Conservation (phyloP, 1,140 invertebrate genomes). For the Camponotus pennsylvanicus region DNA sequence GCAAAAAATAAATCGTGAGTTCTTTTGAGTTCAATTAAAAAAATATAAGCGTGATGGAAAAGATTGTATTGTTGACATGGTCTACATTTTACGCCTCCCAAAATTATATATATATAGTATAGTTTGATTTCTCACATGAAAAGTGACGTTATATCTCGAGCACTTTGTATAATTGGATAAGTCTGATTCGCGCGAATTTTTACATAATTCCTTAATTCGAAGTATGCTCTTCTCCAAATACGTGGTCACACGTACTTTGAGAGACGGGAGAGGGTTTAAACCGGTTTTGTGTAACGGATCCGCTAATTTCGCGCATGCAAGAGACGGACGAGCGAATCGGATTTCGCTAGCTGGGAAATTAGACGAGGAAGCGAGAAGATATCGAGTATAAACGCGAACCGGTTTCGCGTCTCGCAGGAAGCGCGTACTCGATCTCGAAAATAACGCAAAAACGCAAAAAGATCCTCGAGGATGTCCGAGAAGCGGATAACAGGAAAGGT, state of each 20-base stretch:
- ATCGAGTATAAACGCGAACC: slow-evolving; percentile 31
- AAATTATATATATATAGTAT: not conserved
- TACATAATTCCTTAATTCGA: slow-evolving; percentile 40
- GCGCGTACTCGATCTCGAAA: slow-evolving; percentile 10
- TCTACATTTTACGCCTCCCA: too few relatives aligned
- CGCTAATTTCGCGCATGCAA: slow-evolving; percentile 53
- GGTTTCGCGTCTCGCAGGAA: slow-evolving; percentile 48
- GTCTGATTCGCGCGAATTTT: slow-evolving; percentile 10
- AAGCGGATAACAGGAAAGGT: not conserved
- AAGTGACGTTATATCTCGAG: not conserved
- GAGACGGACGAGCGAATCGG: slow-evolving; percentile 30
- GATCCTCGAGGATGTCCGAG: not conserved
- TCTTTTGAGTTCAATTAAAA: not conserved
- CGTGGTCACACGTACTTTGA: not conserved
- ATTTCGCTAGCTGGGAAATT: slow-evolving; percentile 57
- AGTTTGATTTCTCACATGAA: not conserved
- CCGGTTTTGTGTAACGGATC: slow-evolving; percentile 56
- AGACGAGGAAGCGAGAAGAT: slow-evolving; percentile 39
- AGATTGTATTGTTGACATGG: too few relatives aligned
- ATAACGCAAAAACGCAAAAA: slow-evolving; percentile 30
- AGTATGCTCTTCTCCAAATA: not conserved
- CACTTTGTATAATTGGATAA: not conserved
- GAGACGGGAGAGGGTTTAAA: slow-evolving; percentile 30
- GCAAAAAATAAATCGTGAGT: not conserved
- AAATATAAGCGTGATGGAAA: not conserved